Conservation (phyloP, 2,888 invertebrate species). For the Drosophila nr. perissopoda region DNA sequence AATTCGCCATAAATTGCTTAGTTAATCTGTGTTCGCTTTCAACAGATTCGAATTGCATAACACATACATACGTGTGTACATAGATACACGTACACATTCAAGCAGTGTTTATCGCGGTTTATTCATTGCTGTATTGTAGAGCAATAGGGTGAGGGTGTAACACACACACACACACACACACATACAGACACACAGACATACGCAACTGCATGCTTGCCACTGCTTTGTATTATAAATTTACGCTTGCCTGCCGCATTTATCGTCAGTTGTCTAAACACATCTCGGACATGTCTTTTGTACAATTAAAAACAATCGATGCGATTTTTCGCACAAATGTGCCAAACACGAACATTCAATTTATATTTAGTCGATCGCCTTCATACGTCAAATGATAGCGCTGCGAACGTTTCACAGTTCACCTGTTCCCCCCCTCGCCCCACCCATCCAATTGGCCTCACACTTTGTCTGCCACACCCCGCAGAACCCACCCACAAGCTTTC, state of each 20-base stretch:
- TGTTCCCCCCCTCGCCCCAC: not conserved
- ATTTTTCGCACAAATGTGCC: conserved; percentile 79
- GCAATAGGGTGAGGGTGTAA: conserved; percentile 29
- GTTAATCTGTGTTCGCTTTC: conserved; percentile 21
- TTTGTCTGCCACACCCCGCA: not conserved
- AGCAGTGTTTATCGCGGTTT: conserved; percentile 26
- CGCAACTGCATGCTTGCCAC: not conserved
- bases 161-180: conserved; percentile 2
- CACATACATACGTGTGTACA: not conserved
- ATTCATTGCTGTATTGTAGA: conserved; percentile 23
- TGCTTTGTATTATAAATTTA: conserved; percentile 21
- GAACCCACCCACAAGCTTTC: not conserved
- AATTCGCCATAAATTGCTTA: not conserved
- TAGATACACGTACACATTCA: not conserved
- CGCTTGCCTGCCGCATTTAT: conserved; percentile 24
- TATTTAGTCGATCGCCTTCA: conserved; percentile 72
- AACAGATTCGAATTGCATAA: conserved; percentile 36
- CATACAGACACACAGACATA: not conserved
- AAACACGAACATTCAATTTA: conserved; percentile 72
- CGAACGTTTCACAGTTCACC: not conserved
- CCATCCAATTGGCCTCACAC: not conserved
- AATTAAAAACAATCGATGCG: conserved; percentile 78
- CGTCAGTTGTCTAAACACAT: conserved; percentile 46
- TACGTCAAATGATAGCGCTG: conserved; percentile 61
- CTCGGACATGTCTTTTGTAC: conserved; percentile 50